Evolutionary conservation across 2,113 vertebrate species (phyloP).

Genomic region (Malurus cyaneus): DNA sequence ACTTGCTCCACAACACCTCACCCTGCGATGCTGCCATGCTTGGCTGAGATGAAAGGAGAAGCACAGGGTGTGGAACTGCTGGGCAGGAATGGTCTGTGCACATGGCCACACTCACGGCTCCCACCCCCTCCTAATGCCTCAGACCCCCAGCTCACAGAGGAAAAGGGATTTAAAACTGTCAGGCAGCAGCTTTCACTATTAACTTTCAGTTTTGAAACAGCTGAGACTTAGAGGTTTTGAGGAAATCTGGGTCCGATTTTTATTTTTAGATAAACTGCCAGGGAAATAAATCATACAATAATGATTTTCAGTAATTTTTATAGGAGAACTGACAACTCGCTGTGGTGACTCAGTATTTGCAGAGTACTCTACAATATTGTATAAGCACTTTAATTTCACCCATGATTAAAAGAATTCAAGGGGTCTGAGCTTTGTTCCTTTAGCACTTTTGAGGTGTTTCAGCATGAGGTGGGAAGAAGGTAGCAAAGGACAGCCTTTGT

Average conservation of each 20-base stretch:
- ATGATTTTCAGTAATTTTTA: slow-evolving; percentile 45
- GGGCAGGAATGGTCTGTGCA: neutral
- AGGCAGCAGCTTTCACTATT: neutral
- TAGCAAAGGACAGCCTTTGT: neutral
- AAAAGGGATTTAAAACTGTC: neutral
- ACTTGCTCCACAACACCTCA: neutral
- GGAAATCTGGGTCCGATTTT: slow-evolving; percentile 5
- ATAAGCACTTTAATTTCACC: slow-evolving; percentile 5
- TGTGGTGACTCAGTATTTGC: slow-evolving; percentile 20
- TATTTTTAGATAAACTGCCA: slow-evolving; percentile 49
- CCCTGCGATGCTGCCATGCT: neutral
- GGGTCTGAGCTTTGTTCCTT: neutral
- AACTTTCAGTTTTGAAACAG: slow-evolving; percentile 29
- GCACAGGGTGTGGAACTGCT: neutral
- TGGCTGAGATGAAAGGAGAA: neutral
- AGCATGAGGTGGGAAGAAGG: neutral
- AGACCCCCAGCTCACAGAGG: neutral
- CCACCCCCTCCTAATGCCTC: neutral
- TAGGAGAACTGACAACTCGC: neutral
- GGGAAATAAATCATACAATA: slow-evolving; percentile 45
- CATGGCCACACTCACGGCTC: rapidly evolving
- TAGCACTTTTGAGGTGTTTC: neutral
- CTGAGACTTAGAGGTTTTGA: slow-evolving; percentile 19
- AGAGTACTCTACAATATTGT: neutral
- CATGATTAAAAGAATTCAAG: neutral